Evolutionary conservation across 1,140 invertebrate genomes (phyloP).

Genomic region (Riptortus pedestris): DNA sequence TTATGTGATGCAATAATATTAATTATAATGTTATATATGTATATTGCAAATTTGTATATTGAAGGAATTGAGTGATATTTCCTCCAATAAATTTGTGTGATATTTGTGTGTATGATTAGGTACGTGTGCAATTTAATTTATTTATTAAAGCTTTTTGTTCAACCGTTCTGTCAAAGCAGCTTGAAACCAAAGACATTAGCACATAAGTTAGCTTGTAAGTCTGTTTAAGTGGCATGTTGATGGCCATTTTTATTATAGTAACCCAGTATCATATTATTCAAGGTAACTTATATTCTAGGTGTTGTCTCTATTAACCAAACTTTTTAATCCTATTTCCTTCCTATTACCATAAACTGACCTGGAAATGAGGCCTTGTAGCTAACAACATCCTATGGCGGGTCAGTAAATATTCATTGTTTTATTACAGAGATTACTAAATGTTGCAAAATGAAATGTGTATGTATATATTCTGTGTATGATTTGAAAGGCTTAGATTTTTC

Average conservation of each 20-base stretch:
- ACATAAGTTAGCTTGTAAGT: conserved; percentile 9
- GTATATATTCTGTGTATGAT: conserved; percentile 1
- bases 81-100: neutral
- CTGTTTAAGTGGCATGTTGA: neutral
- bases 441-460: neutral
- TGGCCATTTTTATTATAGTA: neutral
- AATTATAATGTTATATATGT: neutral
- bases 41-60: neutral
- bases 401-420: neutral
- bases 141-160: conserved; percentile 5
- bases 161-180: conserved; percentile 2
- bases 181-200: conserved; percentile 16
- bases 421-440: neutral
- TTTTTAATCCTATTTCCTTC: neutral
- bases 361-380: conserved; percentile 11
- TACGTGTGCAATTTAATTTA: neutral
- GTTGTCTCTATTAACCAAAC: conserved; percentile 12
- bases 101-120: neutral
- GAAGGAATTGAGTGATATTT: neutral
- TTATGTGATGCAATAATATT: conserved; percentile 9
- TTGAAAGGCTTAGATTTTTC: conserved; percentile 13
- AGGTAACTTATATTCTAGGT: conserved; percentile 1
- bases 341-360: neutral
- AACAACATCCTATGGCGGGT: conserved; percentile 6
- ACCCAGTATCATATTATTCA: neutral